A percentile compares a stretch with the other conserved stretches of the same genome.
Conservation (phyloP, 2,888 invertebrate species). For the Drosophila lutescens region DNA sequence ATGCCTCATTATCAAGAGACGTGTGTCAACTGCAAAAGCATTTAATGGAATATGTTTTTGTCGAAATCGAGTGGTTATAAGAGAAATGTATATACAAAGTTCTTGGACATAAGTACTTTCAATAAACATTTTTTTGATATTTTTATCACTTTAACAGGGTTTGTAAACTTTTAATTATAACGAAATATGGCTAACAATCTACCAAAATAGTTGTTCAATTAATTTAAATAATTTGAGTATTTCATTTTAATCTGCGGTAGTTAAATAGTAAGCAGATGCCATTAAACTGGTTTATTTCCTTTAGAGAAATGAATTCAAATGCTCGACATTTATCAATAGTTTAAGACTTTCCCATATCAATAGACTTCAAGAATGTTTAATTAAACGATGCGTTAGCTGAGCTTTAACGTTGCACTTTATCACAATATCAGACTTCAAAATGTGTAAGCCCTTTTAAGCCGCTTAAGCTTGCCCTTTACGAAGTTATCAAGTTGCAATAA, state of each 20-base stretch:
- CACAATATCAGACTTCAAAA: constrained; percentile 3
- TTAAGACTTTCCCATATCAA: neutral
- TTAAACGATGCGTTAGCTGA: constrained; percentile 1
- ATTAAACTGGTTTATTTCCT: neutral
- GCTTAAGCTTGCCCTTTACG: constrained; percentile 1
- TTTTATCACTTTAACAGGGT: too few species aligned
- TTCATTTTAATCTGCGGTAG: too few species aligned
- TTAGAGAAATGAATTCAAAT: too few species aligned
- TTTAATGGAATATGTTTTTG: constrained; percentile 18
- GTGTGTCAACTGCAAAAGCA: constrained; percentile 28
- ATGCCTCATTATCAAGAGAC: constrained; percentile 31
- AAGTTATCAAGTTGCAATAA: constrained; percentile 41
- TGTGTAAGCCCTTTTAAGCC: constrained; percentile 9
- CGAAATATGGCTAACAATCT: too few species aligned
- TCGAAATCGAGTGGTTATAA: neutral
- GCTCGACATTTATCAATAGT: too few species aligned
- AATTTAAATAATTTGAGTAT: too few species aligned
- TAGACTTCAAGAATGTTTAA: constrained; percentile 9
- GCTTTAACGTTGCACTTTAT: neutral
- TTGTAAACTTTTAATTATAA: too few species aligned
- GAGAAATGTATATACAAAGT: neutral
- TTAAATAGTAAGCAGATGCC: too few species aligned
- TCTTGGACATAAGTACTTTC: neutral
- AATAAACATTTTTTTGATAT: neutral
- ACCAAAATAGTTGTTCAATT: neutral